These are phyloP conservation scores for Sylvia borin DNA, from an alignment of 2,797 vertebrate species.

Conservation along the genomic window DNA sequence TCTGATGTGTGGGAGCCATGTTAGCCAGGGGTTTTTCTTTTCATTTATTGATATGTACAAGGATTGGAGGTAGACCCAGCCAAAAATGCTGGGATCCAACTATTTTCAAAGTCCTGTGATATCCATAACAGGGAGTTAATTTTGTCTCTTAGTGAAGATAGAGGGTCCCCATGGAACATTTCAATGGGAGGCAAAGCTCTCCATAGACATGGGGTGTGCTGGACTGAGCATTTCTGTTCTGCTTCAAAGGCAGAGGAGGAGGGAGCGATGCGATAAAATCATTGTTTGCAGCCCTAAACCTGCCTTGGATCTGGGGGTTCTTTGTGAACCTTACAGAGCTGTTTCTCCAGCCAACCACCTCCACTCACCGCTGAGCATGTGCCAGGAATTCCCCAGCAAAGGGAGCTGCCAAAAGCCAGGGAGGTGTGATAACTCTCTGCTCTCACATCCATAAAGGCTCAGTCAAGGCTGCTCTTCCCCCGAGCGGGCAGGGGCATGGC, in stretches of 20 bases:
- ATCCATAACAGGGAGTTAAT: neutral
- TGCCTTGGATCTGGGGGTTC: neutral
- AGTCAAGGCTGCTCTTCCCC: rapidly evolving
- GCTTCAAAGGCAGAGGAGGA: neutral
- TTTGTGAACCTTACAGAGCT: conserved; percentile 10
- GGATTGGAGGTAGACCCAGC: neutral
- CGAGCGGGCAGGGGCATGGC: rapidly evolving
- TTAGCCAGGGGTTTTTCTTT: neutral
- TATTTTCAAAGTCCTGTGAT: neutral
- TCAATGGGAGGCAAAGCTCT: neutral
- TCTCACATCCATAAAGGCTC: neutral
- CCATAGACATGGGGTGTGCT: rapidly evolving
- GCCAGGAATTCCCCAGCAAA: neutral
- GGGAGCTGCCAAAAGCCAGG: neutral
- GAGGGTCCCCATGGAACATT: neutral
- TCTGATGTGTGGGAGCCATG: neutral
- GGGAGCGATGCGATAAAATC: neutral
- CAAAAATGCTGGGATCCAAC: neutral
- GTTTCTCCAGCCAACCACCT: neutral
- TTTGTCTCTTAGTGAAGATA: neutral
- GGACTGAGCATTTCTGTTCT: neutral
- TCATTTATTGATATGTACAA: neutral
- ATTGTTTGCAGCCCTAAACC: neutral
- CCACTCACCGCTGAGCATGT: rapidly evolving
- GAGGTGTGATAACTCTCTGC: neutral